Evolutionary conservation across 2,888 invertebrate species (phyloP).

Genomic region (Mylabris sibirica): DNA sequence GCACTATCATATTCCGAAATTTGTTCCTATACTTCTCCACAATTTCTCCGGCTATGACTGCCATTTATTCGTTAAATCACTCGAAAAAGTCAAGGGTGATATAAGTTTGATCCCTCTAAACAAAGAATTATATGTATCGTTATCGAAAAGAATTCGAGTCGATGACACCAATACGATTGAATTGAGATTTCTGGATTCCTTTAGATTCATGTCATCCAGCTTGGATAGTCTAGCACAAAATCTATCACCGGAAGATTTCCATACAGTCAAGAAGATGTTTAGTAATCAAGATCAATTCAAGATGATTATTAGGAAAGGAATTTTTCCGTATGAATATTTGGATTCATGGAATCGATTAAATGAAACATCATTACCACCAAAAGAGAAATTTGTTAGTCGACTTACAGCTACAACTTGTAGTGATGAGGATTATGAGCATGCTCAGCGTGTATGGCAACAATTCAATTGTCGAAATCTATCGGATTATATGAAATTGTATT

Average conservation of each 20-base stretch:
- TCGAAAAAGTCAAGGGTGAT: too few relatives aligned
- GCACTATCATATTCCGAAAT: too few relatives aligned
- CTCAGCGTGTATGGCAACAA: constrained; percentile 50
- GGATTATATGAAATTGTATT: constrained; percentile 44
- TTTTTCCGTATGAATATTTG: constrained; percentile 51
- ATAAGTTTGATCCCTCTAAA: too few relatives aligned
- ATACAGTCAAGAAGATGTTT: too few relatives aligned
- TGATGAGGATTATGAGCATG: constrained; percentile 47
- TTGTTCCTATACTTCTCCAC: too few relatives aligned
- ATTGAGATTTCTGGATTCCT: constrained; percentile 12
- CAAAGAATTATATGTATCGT: neutral
- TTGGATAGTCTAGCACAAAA: constrained; percentile 8
- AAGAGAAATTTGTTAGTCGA: constrained; percentile 37
- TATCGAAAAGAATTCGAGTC: neutral
- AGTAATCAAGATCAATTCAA: constrained; percentile 26
- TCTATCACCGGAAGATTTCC: neutral
- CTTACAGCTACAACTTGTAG: constrained; percentile 36
- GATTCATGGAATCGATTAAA: constrained; percentile 39
- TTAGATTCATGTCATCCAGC: neutral
- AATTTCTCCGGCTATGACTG: too few relatives aligned
- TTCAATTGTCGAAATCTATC: constrained; percentile 44
- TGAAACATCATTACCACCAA: constrained; percentile 35
- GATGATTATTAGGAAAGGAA: constrained; percentile 42
- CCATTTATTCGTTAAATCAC: too few relatives aligned
- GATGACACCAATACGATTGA: neutral